These are phyloP conservation scores for Etheostoma spectabile DNA, from an alignment of 2,113 vertebrate species.

Conservation along the genomic window DNA sequence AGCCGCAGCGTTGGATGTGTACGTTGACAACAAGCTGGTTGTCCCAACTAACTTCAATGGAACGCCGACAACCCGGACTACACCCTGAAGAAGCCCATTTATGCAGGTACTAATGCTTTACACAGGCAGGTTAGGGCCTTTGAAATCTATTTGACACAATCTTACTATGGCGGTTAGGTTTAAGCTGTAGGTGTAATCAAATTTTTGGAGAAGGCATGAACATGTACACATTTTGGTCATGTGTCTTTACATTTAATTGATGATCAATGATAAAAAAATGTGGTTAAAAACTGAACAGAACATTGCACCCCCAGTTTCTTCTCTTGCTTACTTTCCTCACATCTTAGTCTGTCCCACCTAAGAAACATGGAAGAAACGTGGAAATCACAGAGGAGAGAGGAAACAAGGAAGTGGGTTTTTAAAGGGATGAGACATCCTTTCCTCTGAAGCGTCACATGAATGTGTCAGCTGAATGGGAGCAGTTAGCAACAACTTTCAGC, in stretches of 20 bases:
- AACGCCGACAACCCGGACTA: conserved; percentile 80
- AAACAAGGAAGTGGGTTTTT: too few species aligned
- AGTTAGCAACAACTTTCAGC: too few species aligned
- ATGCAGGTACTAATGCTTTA: conserved; percentile 72
- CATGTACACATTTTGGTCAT: background rate
- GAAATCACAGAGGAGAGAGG: too few species aligned
- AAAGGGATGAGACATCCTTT: too few species aligned
- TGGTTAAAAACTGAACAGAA: too few species aligned
- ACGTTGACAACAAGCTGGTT: conserved; percentile 82
- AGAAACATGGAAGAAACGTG: too few species aligned
- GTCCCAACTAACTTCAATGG: conserved; percentile 86
- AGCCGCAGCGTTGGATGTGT: conserved; percentile 87
- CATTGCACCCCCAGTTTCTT: too few species aligned
- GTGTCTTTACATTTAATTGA: background rate
- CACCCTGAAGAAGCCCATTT: conserved; percentile 69
- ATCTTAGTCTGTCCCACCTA: too few species aligned
- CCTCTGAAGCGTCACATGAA: too few species aligned
- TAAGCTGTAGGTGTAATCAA: background rate
- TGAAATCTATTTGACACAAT: background rate
- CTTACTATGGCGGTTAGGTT: background rate
- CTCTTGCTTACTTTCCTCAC: too few species aligned
- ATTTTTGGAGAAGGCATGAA: background rate
- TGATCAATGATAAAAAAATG: background rate
- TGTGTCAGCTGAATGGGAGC: too few species aligned
- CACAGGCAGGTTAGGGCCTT: background rate